A percentile compares a stretch with the other conserved stretches of the same genome.
Evolutionary conservation across 2,797 vertebrate species (phyloP).

Genomic region (Strix occidentalis): DNA sequence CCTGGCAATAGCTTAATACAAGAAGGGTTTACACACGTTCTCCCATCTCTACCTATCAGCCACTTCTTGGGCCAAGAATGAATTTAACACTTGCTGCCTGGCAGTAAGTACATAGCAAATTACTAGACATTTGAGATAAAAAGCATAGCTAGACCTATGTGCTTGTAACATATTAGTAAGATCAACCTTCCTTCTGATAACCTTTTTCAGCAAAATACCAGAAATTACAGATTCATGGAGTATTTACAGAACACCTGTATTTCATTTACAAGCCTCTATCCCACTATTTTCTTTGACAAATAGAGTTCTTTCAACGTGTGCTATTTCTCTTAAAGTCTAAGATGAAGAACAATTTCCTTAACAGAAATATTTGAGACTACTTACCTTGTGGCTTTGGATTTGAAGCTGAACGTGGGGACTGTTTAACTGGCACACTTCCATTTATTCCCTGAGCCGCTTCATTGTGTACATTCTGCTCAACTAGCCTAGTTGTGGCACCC

Average conservation of each 20-base stretch:
- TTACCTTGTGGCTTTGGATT: slow-evolving; percentile 81
- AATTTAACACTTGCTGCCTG: neutral
- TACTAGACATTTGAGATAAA: neutral
- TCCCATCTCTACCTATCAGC: neutral
- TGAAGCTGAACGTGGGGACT: slow-evolving; percentile 59
- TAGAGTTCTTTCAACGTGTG: neutral
- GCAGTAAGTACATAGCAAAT: neutral
- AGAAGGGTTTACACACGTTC: fast-evolving
- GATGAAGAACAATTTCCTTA: neutral
- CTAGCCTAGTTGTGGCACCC: slow-evolving; percentile 33
- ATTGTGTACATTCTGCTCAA: slow-evolving; percentile 53
- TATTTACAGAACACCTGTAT: neutral
- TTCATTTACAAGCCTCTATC: neutral
- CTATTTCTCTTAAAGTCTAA: neutral
- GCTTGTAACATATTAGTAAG: neutral
- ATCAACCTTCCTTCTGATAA: neutral
- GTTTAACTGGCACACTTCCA: slow-evolving; percentile 74
- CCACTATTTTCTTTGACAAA: neutral
- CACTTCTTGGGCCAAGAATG: neutral
- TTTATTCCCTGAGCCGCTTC: slow-evolving; percentile 80
- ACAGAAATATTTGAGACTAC: neutral
- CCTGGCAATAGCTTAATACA: neutral
- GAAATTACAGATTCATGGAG: neutral
- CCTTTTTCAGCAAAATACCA: neutral
- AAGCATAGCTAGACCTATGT: neutral